These are phyloP conservation scores for Sebastes taczanowskii DNA, from an alignment of 2,797 vertebrate species.

Conservation along the genomic window DNA sequence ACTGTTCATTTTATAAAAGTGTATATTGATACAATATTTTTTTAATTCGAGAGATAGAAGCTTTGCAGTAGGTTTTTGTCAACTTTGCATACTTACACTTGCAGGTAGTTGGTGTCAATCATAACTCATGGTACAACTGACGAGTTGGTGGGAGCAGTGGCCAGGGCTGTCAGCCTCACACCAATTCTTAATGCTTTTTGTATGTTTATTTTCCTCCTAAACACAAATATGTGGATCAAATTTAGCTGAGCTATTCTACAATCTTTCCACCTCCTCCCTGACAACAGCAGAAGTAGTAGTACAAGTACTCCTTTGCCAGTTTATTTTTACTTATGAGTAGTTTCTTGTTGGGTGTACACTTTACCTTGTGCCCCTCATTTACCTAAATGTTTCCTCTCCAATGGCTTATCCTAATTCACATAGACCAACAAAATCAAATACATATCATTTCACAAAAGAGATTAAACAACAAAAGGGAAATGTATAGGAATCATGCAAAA, in stretches of 20 bases:
- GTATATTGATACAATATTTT: neutral
- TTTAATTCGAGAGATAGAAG: neutral
- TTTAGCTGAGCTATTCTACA: neutral
- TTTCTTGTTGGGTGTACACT: neutral
- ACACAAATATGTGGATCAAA: neutral
- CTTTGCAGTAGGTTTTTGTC: neutral
- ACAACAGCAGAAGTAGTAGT: neutral
- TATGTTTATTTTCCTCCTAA: neutral
- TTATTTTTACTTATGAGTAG: neutral
- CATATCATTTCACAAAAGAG: neutral
- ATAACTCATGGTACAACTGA: neutral
- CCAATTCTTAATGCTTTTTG: neutral
- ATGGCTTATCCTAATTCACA: neutral
- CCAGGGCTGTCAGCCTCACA: neutral
- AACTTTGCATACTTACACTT: neutral
- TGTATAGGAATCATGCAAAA: neutral
- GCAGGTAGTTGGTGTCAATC: neutral
- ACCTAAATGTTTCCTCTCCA: neutral
- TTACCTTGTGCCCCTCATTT: neutral
- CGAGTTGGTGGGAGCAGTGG: too few relatives aligned
- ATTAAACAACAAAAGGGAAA: neutral
- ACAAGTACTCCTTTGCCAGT: neutral
- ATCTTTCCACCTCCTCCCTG: neutral
- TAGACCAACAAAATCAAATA: neutral
- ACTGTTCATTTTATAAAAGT: neutral